Percentiles rank a stretch among this genome's conserved stretches.
These are phyloP conservation scores for Eulemur rubriventer DNA, from an alignment of 2,797 vertebrate genomes.

Conservation along the genomic window DNA sequence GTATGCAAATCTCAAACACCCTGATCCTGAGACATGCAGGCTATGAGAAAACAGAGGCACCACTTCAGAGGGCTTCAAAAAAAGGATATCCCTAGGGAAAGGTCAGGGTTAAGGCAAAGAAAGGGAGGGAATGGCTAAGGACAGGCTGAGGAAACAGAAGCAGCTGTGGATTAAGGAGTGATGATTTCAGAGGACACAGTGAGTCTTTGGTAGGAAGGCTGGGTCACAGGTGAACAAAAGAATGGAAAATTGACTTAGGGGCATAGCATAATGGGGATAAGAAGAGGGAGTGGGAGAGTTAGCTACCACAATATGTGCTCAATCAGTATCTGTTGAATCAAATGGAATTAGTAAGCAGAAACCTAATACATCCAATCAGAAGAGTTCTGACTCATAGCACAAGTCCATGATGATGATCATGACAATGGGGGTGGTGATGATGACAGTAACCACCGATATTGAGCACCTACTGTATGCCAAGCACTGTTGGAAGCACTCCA, in stretches of 20 bases:
- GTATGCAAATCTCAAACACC: background rate
- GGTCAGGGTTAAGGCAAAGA: background rate
- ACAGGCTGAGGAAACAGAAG: background rate
- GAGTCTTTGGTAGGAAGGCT: background rate
- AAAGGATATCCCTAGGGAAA: background rate
- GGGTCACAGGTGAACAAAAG: background rate
- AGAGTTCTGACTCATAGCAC: background rate
- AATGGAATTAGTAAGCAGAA: background rate
- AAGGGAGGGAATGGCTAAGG: background rate
- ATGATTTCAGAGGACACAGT: background rate
- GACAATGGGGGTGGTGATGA: background rate
- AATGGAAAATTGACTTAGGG: background rate
- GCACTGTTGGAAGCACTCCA: background rate
- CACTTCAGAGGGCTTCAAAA: background rate
- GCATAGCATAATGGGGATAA: background rate
- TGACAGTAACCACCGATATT: background rate
- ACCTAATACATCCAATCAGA: background rate
- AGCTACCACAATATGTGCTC: too few species aligned
- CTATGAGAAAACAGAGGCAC: background rate
- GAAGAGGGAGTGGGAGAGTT: background rate
- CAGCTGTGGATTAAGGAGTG: background rate
- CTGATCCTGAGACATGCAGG: background rate
- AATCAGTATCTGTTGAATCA: too few species aligned
- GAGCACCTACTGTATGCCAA: background rate
- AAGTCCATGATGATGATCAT: background rate